phyloP scores from a whole-genome alignment of 1,140 invertebrate species.

The Leptinotarsa defecta region DNA sequence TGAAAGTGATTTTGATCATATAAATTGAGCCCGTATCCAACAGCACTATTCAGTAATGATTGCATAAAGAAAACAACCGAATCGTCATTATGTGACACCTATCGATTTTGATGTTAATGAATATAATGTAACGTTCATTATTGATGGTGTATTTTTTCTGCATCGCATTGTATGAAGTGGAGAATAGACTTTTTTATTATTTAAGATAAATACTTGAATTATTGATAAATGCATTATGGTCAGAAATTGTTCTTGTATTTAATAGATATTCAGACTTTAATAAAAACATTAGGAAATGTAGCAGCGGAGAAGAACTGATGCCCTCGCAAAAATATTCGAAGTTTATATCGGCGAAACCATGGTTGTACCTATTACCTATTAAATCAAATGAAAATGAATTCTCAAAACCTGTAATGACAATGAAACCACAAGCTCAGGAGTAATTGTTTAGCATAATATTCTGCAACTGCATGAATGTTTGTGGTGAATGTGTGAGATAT shows the following conservation, averaged over 20 bases:
- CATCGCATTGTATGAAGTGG: not conserved
- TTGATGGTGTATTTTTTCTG: slow-evolving; percentile 5
- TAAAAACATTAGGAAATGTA: not conserved
- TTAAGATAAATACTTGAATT: not conserved
- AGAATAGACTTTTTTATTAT: not conserved
- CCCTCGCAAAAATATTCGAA: slow-evolving; percentile 38
- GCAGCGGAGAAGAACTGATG: slow-evolving; percentile 47
- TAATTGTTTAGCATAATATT: no score
- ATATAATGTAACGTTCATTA: not conserved
- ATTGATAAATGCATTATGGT: slow-evolving; percentile 1
- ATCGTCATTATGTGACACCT: not conserved
- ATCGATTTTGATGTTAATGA: slow-evolving; percentile 8
- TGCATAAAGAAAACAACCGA: no score
- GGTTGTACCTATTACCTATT: slow-evolving; percentile 32
- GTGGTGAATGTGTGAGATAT: no score
- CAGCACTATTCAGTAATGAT: no score
- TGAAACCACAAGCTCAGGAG: no score
- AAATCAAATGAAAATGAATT: no score
- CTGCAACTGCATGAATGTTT: no score
- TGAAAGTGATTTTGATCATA: no score
- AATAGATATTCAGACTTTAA: slow-evolving; percentile 43
- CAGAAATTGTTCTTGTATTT: slow-evolving; percentile 49
- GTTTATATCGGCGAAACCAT: slow-evolving; percentile 20
- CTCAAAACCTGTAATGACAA: no score
- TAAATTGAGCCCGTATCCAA: no score